phyloP scores from a whole-genome alignment of 2,113 vertebrate species.

The Elaphurus davidianus region DNA sequence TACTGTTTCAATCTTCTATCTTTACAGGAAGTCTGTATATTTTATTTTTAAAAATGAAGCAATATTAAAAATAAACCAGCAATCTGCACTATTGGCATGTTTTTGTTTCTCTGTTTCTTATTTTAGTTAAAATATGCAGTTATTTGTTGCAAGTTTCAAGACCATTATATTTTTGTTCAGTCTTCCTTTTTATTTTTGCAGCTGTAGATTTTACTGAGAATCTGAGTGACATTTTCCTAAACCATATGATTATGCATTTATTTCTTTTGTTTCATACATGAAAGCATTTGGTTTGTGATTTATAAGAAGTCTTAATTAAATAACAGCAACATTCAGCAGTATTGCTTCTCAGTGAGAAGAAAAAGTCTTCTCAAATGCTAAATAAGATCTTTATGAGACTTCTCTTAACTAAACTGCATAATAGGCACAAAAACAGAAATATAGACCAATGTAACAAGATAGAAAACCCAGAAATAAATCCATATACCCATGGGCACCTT shows the following conservation, averaged over 20 bases:
- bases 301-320: not conserved
- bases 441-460: not conserved
- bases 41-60: not conserved
- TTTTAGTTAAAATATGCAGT: not conserved
- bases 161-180: not conserved
- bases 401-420: not conserved
- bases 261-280: not conserved
- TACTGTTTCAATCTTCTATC: not conserved
- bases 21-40: not conserved
- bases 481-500: not conserved
- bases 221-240: not conserved
- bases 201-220: not conserved
- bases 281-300: not conserved
- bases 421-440: not conserved
- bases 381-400: not conserved
- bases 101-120: not conserved
- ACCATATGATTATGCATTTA: not conserved
- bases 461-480: not conserved
- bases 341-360: not conserved
- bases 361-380: not conserved
- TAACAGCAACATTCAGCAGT: not conserved
- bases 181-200: not conserved
- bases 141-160: not conserved
- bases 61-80: not conserved
- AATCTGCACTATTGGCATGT: not conserved